Base-by-base conservation (phyloP, 2,113 vertebrate genomes). In the Micronisus gabar region DNA sequence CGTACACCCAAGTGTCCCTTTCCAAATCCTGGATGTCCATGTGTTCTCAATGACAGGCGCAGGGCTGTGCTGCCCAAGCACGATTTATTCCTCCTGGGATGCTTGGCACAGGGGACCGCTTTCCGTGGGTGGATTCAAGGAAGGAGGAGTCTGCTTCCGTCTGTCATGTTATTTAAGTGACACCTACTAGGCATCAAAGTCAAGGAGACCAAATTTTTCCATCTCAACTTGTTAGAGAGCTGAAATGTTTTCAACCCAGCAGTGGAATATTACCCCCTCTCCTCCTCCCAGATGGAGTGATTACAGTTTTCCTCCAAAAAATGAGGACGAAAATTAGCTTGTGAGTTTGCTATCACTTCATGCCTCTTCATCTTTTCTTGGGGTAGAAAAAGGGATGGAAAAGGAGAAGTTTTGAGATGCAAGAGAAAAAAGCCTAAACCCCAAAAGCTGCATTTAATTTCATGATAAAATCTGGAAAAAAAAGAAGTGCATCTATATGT, bases 131-230 rank as follows among this genome's bases (percentile, higher is more conserved):
- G 91, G 83, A 91, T 45, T 50, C 0, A 1, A 67, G 71, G 45
- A 40, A 86, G 73, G 90, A 93, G 83, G 47, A 90, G 56, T 15
- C 76, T 52, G n/a, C 53, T 95, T 40, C 83, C 1, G 7, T 65
- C 83, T 75, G 65, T 40, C 34, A 10, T 36, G 13, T 43, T 63
- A 15, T 84, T 95, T 53, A 59, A 81, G 76, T 85, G 93, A 93
- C 93, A 96, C 65, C 76, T 81, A 71, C 56, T 16, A 95, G 76
- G 68, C 83, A 50, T 36, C 83, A 67, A 62, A 91, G 89, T 89
- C 89, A 94, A 94, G 43, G 52, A 95, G 53, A 85, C 47, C 66
- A 58, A 80, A 88, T 95, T 91, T 94, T 96, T 95, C 93, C 81
- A 62, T 91, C 78, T 80, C 66, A n/a, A 4, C 36, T 80, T 73